Evolutionary conservation across 2,888 invertebrate genomes (phyloP).

Genomic region (Sinhomidia bicolor): DNA sequence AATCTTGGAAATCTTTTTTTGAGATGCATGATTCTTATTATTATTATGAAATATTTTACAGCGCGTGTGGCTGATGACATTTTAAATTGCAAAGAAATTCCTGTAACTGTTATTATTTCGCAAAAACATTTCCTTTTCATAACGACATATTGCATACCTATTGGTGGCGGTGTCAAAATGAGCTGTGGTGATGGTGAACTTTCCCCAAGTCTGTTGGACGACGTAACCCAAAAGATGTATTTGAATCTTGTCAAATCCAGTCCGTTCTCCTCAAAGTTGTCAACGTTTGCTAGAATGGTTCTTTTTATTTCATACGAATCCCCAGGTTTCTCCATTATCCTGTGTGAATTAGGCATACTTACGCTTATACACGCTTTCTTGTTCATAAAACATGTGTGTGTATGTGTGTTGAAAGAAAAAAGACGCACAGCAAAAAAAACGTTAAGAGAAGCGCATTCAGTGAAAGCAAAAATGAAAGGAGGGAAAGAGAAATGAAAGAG

Average conservation of each 20-base stretch:
- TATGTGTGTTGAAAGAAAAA: background rate
- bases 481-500: conserved; percentile 9
- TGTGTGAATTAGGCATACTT: conserved; percentile 32
- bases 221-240: conserved; percentile 78
- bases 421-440: background rate
- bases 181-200: conserved; percentile 76
- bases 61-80: background rate
- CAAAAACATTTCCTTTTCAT: too few species aligned
- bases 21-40: too few species aligned
- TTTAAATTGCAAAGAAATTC: background rate
- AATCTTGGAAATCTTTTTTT: background rate
- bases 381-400: background rate
- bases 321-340: conserved; percentile 76
- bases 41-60: background rate
- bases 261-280: conserved; percentile 76
- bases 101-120: too few species aligned
- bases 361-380: too few species aligned
- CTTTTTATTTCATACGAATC: conserved; percentile 79
- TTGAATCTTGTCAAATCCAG: conserved; percentile 77
- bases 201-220: conserved; percentile 78
- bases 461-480: background rate
- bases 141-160: too few species aligned
- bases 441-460: too few species aligned
- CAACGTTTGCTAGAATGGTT: conserved; percentile 75
- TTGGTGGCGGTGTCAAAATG: conserved; percentile 76